A percentile compares a stretch with the other conserved stretches of the same genome.
Evolutionary conservation across 2,113 vertebrate genomes (phyloP).

Genomic region (Marcusenius ussheri): DNA sequence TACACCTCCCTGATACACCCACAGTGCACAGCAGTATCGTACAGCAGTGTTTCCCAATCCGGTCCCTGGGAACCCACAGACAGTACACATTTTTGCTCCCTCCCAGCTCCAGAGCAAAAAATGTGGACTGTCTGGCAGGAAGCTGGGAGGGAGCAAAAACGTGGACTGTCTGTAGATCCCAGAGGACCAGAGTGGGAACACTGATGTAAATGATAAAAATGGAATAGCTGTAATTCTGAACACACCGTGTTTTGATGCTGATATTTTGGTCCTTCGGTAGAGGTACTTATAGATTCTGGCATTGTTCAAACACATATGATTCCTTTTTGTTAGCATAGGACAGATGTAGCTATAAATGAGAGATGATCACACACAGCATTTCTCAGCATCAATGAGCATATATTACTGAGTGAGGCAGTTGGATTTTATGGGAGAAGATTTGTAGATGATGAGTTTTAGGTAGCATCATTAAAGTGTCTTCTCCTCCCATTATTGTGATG

Average conservation of each 20-base stretch:
- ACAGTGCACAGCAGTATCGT: background rate
- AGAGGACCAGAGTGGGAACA: background rate
- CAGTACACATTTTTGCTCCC: background rate
- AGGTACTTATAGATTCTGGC: background rate
- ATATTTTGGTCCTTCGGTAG: background rate
- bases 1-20: background rate
- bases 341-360: background rate
- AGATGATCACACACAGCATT: background rate
- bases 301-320: background rate
- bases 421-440: background rate
- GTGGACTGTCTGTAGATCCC: background rate
- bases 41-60: background rate
- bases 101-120: background rate
- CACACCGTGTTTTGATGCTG: background rate
- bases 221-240: background rate
- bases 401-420: background rate
- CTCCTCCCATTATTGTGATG: background rate
- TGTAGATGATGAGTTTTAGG: background rate
- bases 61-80: background rate
- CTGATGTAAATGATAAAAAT: background rate
- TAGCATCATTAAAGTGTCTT: background rate
- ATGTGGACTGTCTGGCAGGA: background rate
- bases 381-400: background rate
- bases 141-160: background rate
- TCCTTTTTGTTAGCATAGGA: background rate